Evolutionary conservation across 37 sponge, comb jelly and placozoan genomes (phyloP).

Genomic region (Hormiphora californensis): DNA sequence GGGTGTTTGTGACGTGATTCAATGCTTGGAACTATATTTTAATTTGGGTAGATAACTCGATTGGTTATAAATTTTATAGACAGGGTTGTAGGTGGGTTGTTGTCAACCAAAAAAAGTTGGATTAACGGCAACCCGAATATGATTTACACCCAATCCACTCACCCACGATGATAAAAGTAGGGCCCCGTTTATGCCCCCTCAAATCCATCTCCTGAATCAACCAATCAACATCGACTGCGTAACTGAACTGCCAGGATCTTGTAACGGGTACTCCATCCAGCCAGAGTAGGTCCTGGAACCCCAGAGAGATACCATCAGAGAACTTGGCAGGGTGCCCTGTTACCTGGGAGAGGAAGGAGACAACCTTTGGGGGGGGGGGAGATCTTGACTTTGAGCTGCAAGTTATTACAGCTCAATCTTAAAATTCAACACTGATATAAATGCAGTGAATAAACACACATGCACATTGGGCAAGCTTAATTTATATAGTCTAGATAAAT

Average conservation of each 20-base stretch:
- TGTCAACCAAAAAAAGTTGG: too few relatives aligned
- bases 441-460: too few relatives aligned
- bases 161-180: not conserved
- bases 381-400: not conserved
- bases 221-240: constrained; percentile 85
- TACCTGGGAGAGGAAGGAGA: constrained; percentile 18
- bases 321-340: constrained; percentile 43
- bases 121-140: too few relatives aligned
- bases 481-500: too few relatives aligned
- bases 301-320: constrained; percentile 13
- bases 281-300: not conserved
- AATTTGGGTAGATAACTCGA: too few relatives aligned
- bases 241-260: constrained; percentile 72
- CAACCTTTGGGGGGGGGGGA: constrained; percentile 55
- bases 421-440: too few relatives aligned
- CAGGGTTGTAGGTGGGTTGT: too few relatives aligned
- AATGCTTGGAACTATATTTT: not conserved
- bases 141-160: not conserved
- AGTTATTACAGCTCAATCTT: too few relatives aligned
- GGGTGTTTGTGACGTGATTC: not conserved
- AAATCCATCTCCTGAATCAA: constrained; percentile 75
- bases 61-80: too few relatives aligned
- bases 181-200: not conserved
- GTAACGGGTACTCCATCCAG: not conserved
- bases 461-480: too few relatives aligned